Percentiles rank a stretch among this genome's conserved stretches.
Conservation (phyloP, 2,797 vertebrate species). For the Pangasius sanitwongsei region DNA sequence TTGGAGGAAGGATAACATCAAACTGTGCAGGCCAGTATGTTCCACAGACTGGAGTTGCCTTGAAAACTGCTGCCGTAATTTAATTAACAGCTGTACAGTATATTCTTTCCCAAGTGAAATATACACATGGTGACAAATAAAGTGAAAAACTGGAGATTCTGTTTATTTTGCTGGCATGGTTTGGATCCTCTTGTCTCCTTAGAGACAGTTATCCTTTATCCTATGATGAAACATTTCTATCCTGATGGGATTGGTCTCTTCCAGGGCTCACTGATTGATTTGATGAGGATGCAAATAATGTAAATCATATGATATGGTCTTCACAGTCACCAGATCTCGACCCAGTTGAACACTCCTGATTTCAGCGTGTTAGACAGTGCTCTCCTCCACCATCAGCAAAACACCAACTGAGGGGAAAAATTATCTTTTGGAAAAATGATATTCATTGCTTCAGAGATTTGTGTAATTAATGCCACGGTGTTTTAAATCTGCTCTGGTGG, state of each 20-base stretch:
- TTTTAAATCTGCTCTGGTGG: neutral
- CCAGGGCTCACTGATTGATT: neutral
- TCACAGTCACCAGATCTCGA: neutral
- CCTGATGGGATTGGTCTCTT: neutral
- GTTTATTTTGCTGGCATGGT: neutral
- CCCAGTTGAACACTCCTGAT: neutral
- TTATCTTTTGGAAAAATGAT: neutral
- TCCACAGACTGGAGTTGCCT: neutral
- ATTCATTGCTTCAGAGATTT: neutral
- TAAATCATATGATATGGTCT: neutral
- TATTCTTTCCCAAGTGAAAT: neutral
- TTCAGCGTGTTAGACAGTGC: neutral
- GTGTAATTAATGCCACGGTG: neutral
- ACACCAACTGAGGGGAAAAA: neutral
- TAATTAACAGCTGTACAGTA: neutral
- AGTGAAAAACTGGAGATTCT: neutral
- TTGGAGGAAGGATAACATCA: neutral
- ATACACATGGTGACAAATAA: neutral
- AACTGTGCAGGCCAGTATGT: neutral
- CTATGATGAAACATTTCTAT: neutral
- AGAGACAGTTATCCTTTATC: neutral
- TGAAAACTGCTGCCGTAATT: neutral
- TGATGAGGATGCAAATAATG: neutral
- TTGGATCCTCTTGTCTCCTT: neutral
- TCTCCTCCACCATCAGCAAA: neutral